Base-by-base conservation (phyloP, 2,113 vertebrate species). In the Eurypyga helias region DNA sequence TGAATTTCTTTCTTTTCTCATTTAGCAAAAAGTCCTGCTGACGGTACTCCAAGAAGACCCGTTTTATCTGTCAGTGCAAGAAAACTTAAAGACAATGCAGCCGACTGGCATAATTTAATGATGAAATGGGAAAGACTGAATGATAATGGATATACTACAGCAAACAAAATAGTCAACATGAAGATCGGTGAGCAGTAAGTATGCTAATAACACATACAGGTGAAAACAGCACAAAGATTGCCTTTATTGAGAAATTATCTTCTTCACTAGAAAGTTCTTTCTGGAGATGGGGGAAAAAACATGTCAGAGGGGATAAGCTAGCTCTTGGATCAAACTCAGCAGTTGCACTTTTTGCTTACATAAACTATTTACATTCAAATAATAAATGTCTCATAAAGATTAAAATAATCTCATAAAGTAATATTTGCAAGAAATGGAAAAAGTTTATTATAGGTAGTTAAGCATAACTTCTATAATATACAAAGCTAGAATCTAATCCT, bases 81-180 rank as follows among this genome's bases (percentile, higher is more conserved):
- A 78, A 99, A 99, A 97, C 96, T 99, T 85, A 99, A 99, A 97
- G 99, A 99, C 97, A 99, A 99, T 41, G 99, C 98, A 7, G 99
- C 99, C 0, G 99, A 99, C 72, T 99, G 99, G 99, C 99, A 99
- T 92, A 99, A 99, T 96, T 98, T 99, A 92, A 98, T 99, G 79
- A 95, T 99, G 92, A 98, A 98, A 89, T 99, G 99, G 99, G 99
- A 99, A 45, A 97, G 89, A 19, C 98, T 99, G 58, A 99, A 98
- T 18, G 98, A 99, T 7, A 94, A 97, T 3, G 99, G 99, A 5
- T 99, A 99, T 92, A 83, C 75, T 11, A 83, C 46, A 0, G 99
- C 98, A 4, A 98, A 94, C 51, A 98, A 94, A 88, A 99, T 99
- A 33, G 98, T 98, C 65, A 99, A 99, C 97, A 91, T 98, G 90